Evolutionary conservation across 2,888 invertebrate genomes (phyloP).

Genomic region (Heliconius cydno): DNA sequence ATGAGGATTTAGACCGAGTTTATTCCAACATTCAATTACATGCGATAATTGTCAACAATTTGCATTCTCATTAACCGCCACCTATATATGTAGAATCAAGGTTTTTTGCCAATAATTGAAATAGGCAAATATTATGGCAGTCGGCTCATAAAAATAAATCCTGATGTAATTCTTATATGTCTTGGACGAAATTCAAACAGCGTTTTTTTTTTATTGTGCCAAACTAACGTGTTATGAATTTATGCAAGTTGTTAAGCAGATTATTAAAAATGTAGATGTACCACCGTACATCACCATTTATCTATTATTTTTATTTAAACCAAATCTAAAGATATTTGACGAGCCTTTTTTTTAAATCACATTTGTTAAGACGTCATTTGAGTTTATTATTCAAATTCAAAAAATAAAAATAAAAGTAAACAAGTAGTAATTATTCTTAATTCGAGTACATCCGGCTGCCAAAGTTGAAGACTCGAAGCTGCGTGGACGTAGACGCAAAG

Average conservation of each 20-base stretch:
- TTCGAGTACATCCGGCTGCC: slow-evolving; percentile 30
- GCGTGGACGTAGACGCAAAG: neutral
- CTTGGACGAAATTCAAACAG: neutral
- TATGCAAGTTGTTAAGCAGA: neutral
- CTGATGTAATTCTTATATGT: slow-evolving; percentile 28
- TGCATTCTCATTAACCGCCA: slow-evolving; percentile 33
- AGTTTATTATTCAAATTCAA: neutral
- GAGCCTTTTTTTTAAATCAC: too few relatives aligned
- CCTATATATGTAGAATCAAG: slow-evolving; percentile 28
- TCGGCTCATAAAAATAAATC: slow-evolving; percentile 19
- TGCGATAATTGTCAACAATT: slow-evolving; percentile 35
- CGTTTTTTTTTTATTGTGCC: neutral
- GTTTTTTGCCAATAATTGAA: slow-evolving; percentile 34
- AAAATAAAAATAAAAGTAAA: neutral
- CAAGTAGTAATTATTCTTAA: neutral
- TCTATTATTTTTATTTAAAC: neutral
- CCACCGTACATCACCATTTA: too few relatives aligned
- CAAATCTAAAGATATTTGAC: neutral
- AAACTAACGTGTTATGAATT: slow-evolving; percentile 13
- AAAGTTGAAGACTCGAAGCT: slow-evolving; percentile 1
- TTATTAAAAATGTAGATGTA: neutral
- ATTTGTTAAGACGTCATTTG: neutral
- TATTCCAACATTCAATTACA: slow-evolving; percentile 30
- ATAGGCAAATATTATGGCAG: slow-evolving; percentile 23
- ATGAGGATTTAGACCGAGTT: slow-evolving; percentile 32